phyloP scores from a whole-genome alignment of 2,888 invertebrate genomes.

The Microdon myrmicae region DNA sequence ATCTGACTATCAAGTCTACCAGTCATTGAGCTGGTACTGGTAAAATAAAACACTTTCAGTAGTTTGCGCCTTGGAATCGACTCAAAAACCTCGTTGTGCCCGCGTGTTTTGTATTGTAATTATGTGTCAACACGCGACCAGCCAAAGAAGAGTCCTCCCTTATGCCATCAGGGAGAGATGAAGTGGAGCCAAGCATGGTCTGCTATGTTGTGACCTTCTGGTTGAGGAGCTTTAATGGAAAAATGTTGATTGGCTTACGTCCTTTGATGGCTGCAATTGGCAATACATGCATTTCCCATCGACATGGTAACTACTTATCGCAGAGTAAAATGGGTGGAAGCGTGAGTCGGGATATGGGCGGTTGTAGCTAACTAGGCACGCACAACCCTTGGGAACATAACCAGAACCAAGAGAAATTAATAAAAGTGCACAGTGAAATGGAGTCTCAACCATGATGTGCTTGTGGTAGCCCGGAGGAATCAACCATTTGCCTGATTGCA shows the following conservation, averaged over 20 bases:
- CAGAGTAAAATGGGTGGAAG: slow-evolving; percentile 5
- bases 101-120: slow-evolving; percentile 22
- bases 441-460: slow-evolving; percentile 9
- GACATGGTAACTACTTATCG: slow-evolving; percentile 5
- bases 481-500: no score
- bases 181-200: neutral
- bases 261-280: slow-evolving; percentile 12
- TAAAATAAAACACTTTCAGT: slow-evolving; percentile 18
- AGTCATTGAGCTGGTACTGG: slow-evolving; percentile 3
- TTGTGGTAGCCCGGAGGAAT: neutral
- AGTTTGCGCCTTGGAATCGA: slow-evolving; percentile 12
- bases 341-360: slow-evolving; percentile 1
- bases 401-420: slow-evolving; percentile 2
- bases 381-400: no score
- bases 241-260: neutral
- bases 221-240: slow-evolving; percentile 28
- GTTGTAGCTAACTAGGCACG: neutral
- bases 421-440: slow-evolving; percentile 21
- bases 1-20: slow-evolving; percentile 2
- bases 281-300: slow-evolving; percentile 23
- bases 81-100: slow-evolving; percentile 20
- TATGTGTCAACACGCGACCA: slow-evolving; percentile 43
- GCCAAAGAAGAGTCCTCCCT: slow-evolving; percentile 22
- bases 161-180: slow-evolving; percentile 9
- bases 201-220: slow-evolving; percentile 20